Evolutionary conservation across 2,888 invertebrate genomes (phyloP), one percentile per base, ranked within the genome.

Genomic region (Drosophila greeni): DNA sequence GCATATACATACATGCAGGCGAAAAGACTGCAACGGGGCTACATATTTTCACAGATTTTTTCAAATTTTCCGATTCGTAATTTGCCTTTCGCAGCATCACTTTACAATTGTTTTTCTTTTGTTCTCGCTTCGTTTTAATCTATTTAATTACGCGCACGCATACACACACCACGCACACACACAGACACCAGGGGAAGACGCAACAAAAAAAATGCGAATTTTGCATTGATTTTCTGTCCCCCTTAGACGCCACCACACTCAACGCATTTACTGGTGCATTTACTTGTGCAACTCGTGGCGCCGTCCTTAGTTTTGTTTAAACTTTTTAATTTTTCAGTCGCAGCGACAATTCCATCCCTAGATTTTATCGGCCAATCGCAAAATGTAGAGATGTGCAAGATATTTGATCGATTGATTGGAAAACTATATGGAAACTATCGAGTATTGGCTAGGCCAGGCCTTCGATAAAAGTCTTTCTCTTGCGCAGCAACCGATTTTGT

Each of bases 11-110:
- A 66, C 43, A 60, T 31, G 53, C 43, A 54, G 64, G 51, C 39
- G 49, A 47, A 62, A 66, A 61, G 34, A 43, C 42, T 62, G 62
- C 62, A 51, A 9, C 14, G 16, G 23, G 9, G 33, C 59, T 76
- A 62, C 52, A 62, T 43, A 51, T 67, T 79, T 74, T 69, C 61
- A 64, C 45, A 47, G 57, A 39, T 74, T 53, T 66, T 20, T 20
- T 66, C 54, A 72, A 34, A 31, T 47, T 47, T 56, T 34, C 16
- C 26, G 12, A 36, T 58, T 34, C 34, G 26, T 8, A 45, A 24
- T 49, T 36, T 54, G 53, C 26, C 29, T 54, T 67, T 68, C 54
- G 65, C 69, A 34, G 56, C 52, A 29, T 31, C 60, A 45, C 55
- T 42, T 51, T 51, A 12, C 43, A 48, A 53, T 37, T 64, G 45